Conservation (phyloP, 2,113 vertebrate species). For the Microcebus murinus region DNA sequence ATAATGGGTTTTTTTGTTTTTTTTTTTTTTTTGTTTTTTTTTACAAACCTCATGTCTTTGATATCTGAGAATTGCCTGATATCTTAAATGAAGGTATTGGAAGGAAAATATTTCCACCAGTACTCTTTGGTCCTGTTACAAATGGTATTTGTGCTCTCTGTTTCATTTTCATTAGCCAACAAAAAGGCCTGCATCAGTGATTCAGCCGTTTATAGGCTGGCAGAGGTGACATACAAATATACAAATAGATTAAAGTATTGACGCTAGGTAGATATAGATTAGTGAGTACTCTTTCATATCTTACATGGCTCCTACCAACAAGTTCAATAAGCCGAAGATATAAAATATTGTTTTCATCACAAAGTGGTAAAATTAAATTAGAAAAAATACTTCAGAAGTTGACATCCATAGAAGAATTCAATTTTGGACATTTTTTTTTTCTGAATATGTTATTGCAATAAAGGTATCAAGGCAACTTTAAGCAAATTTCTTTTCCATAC, state of each 20-base stretch:
- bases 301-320: slow-evolving; percentile 59
- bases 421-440: neutral
- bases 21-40: too few species aligned
- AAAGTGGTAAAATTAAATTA: slow-evolving; percentile 36
- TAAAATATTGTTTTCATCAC: slow-evolving; percentile 29
- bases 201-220: slow-evolving; percentile 72
- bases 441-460: neutral
- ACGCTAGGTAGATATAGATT: slow-evolving; percentile 61
- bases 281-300: slow-evolving; percentile 60
- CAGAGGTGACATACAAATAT: slow-evolving; percentile 60
- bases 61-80: slow-evolving; percentile 69
- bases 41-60: slow-evolving; percentile 67
- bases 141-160: slow-evolving; percentile 70
- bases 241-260: slow-evolving; percentile 70
- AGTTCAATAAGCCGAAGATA: slow-evolving; percentile 53
- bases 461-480: neutral
- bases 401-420: neutral
- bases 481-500: neutral
- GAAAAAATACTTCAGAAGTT: neutral
- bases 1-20: slow-evolving; percentile 60
- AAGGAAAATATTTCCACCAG: slow-evolving; percentile 64
- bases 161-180: slow-evolving; percentile 75
- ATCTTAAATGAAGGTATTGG: slow-evolving; percentile 51
- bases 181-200: slow-evolving; percentile 66
- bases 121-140: slow-evolving; percentile 59